phyloP scores from a whole-genome alignment of 2,888 invertebrate species.

The Euplexia lucipara region DNA sequence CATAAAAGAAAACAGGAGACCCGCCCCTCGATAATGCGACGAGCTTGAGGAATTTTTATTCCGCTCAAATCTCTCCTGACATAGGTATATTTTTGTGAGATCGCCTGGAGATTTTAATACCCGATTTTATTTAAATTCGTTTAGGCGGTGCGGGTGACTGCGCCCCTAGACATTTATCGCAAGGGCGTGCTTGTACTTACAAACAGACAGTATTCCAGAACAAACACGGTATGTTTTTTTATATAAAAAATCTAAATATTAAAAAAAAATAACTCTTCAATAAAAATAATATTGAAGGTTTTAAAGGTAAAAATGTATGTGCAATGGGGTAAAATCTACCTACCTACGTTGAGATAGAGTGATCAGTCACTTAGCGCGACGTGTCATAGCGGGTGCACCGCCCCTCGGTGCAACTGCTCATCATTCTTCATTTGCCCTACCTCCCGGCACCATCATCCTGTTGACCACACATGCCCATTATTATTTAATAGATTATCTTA shows the following conservation, averaged over 20 bases:
- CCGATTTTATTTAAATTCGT: conserved; percentile 90
- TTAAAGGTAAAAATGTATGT: conserved; percentile 18
- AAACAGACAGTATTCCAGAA: conserved; percentile 77
- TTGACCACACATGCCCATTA: conserved; percentile 72
- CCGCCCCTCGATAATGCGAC: conserved; percentile 90
- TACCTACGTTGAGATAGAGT: conserved; percentile 56
- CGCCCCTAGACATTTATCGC: conserved; percentile 88
- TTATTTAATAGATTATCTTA: conserved; percentile 59
- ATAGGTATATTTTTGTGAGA: conserved; percentile 90
- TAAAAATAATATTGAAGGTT: conserved; percentile 10
- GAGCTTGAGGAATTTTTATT: conserved; percentile 90
- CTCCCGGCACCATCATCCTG: conserved; percentile 76
- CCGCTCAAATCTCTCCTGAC: conserved; percentile 90
- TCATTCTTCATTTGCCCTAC: conserved; percentile 88
- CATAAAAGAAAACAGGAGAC: conserved; percentile 90
- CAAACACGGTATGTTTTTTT: conserved; percentile 59
- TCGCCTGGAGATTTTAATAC: conserved; percentile 90
- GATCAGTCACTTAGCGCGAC: conserved; percentile 88
- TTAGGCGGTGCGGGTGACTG: conserved; percentile 86
- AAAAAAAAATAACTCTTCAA: not conserved
- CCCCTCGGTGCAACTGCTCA: conserved; percentile 79
- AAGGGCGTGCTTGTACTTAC: conserved; percentile 88
- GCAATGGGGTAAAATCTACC: too few relatives aligned
- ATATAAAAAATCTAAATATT: not conserved
- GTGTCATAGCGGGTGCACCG: conserved; percentile 77